Percentiles rank a stretch among this genome's conserved stretches.
Evolutionary conservation across 2,797 vertebrate genomes (phyloP).

Genomic region (Poeciliopsis turneri): DNA sequence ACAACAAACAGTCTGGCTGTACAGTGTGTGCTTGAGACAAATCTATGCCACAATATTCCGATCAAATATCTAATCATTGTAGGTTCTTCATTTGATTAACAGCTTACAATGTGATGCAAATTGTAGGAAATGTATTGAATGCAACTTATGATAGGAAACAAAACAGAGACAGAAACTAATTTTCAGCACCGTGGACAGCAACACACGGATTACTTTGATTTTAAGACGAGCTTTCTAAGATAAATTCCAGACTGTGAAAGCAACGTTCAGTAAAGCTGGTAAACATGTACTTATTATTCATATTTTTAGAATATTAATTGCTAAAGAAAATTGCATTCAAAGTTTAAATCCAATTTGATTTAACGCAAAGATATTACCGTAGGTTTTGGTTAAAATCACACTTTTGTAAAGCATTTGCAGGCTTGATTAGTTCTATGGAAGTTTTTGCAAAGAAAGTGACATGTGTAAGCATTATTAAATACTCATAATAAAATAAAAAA

Average conservation of each 20-base stretch:
- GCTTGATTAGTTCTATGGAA: neutral
- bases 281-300: neutral
- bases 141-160: neutral
- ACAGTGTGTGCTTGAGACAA: neutral
- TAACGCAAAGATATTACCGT: neutral
- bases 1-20: neutral
- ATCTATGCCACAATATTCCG: neutral
- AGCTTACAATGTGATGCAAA: neutral
- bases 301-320: neutral
- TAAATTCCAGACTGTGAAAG: neutral
- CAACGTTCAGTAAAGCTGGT: neutral
- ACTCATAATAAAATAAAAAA: neutral
- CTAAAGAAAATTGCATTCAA: neutral
- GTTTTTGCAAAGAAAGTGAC: neutral
- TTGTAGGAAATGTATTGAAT: neutral
- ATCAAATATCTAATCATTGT: neutral
- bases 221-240: neutral
- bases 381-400: neutral
- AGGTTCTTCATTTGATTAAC: neutral
- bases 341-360: neutral
- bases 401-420: neutral
- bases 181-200: too few species aligned
- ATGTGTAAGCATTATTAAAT: neutral
- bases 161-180: neutral
- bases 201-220: neutral